These are phyloP conservation scores for Aleiodes sp. DNA, from an alignment of 1,140 invertebrate species.

Conservation along the genomic window DNA sequence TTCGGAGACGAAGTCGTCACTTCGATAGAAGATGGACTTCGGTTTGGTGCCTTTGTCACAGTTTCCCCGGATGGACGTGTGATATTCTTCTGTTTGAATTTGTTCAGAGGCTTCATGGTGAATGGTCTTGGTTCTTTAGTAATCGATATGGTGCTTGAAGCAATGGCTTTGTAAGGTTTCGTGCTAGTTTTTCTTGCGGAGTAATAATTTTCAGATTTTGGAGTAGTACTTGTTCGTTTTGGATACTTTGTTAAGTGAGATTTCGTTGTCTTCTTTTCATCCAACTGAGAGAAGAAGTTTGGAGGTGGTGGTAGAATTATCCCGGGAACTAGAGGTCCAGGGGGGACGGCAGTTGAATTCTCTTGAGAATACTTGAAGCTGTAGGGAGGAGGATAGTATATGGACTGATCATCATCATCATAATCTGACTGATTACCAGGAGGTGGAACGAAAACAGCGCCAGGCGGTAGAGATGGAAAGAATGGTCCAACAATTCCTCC, in stretches of 20 bases:
- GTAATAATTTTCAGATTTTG: slow-evolving; percentile 49
- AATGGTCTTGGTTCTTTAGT: slow-evolving; percentile 35
- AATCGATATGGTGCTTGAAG: slow-evolving; percentile 49
- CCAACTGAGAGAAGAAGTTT: slow-evolving; percentile 80
- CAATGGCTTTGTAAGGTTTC: slow-evolving; percentile 60
- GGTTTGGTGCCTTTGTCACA: slow-evolving; percentile 15
- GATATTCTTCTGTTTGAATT: slow-evolving; percentile 33
- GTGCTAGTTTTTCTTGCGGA: slow-evolving; percentile 55
- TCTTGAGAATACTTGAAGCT: slow-evolving; percentile 85
- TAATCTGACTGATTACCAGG: slow-evolving; percentile 77
- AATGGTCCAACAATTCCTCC: slow-evolving; percentile 66
- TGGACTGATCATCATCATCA: slow-evolving; percentile 87
- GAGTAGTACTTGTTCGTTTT: slow-evolving; percentile 58
- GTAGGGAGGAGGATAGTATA: slow-evolving; percentile 89
- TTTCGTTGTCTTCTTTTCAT: slow-evolving; percentile 56
- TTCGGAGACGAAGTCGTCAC: slow-evolving; percentile 42
- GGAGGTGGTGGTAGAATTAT: slow-evolving; percentile 87
- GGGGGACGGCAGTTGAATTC: slow-evolving; percentile 79
- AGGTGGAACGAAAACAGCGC: slow-evolving; percentile 75
- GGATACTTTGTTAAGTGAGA: slow-evolving; percentile 47
- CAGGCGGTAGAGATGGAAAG: slow-evolving; percentile 73
- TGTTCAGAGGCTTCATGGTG: slow-evolving; percentile 47
- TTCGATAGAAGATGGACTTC: slow-evolving; percentile 33
- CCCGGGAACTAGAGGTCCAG: slow-evolving; percentile 86
- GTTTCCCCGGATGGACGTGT: slow-evolving; percentile 18